Base-by-base conservation (phyloP, 2,888 invertebrate species). In the Perizoma flavofasciatum region DNA sequence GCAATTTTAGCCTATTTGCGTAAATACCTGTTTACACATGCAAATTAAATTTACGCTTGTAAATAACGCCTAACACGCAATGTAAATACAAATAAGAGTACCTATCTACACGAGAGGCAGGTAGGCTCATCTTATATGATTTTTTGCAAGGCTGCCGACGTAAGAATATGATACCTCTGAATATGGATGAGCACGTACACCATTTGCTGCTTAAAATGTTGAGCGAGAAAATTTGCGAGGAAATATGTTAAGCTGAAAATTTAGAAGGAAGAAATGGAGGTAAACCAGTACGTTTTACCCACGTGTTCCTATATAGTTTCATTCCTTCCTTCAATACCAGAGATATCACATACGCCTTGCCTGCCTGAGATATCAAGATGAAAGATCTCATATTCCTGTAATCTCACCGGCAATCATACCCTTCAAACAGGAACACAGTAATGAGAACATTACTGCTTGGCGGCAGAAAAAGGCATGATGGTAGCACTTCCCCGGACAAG, bases 111-210 rank as follows among this genome's bases (percentile, higher is more conserved):
- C 7, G 33, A n/a, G 44, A 62, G 41, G 59, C 61, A 64, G 65
- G 66, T 65, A 63, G 49, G 59, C 57, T 61, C 65, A 58, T 65
- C 61, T 59, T 59, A 50, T 49, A 60, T 43, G 60, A 59, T 67
- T 72, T 71, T 72, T 70, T 66, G 62, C 67, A 59, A 59, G 63
- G 56, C 55, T 58, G 61, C 43, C 53, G 55, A 61, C 56, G 50
- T 56, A 53, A 44, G 49, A 45, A 65, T 70, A 68, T 68, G 71
- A 69, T 68, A 63, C 63, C 67, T 57, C 65, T 85, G 79, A 85
- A 85, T 84, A 86, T 85, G 78, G 80, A 86, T 81, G 75, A 74
- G 66, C 82, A 81, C 80, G 81, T 70, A 68, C 75, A 69, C 73
- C 75, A 74, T 76, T 79, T 79, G 74, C 77, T 72, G 73, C 73